Base-by-base conservation (phyloP, 2,113 vertebrate species). In the Terrapene triunguis region DNA sequence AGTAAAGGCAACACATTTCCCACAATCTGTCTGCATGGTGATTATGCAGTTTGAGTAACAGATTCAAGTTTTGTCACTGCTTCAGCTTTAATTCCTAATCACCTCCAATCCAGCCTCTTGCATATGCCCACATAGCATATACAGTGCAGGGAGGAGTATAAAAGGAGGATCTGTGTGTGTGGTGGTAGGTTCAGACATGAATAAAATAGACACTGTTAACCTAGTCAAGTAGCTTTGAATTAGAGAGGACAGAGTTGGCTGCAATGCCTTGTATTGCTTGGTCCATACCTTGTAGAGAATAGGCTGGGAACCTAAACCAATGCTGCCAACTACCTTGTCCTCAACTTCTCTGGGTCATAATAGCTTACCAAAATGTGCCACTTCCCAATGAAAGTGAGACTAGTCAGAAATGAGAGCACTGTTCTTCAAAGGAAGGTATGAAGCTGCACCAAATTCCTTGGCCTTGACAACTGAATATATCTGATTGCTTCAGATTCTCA, bases 201-300 rank as follows among this genome's bases (percentile, higher is more conserved):
- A 80, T 80, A 69, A 69, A 38, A 38, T 19, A 59, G 27, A 32
- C 62, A 85, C 78, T 84, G 89, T 89, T 55, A 19, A 54, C 17
- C 88, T 84, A 44, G 62, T 85, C 85, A 0, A 0, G 57, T 29
- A 91, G 94, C 85, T 25, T 95, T 53, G 0, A 51, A 21, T 94
- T 95, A 96, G 94, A 94, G 96, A 94, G 96, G 94, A 87, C 89
- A 90, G 57, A 85, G 74, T 91, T 89, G 95, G 97, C 93, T 90
- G n/a, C 0, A 0, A 29, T 87, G 92, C 80, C 35, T 89, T n/a
- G 44, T 59, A 72, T 89, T 95, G 81, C 90, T 95, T 48, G 5
- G 12, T 82, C 95, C 93, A 24, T 95, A 89, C 92, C 85, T 93
- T 16, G 32, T 50, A 42, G 72, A 47, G 69, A 59, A 51, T n/a